phyloP scores from a whole-genome alignment of 2,797 vertebrate species.

The Characodon lateralis region DNA sequence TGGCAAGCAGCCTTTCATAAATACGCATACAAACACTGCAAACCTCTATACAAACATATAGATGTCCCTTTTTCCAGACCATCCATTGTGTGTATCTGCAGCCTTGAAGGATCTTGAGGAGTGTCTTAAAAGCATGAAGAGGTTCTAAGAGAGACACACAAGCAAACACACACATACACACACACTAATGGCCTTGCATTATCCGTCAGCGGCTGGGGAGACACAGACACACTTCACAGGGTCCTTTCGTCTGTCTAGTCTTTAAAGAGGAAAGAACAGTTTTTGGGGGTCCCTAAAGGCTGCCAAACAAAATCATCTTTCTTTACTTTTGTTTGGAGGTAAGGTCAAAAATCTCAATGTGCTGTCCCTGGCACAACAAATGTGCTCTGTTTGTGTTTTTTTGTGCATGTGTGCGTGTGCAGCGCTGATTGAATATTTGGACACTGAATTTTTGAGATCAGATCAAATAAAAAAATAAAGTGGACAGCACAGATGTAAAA shows the following conservation, averaged over 20 bases:
- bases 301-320: constrained; percentile 20
- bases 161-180: constrained; percentile 60
- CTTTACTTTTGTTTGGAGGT: constrained; percentile 26
- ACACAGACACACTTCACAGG: constrained; percentile 48
- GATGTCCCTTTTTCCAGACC: constrained; percentile 45
- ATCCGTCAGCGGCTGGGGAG: constrained; percentile 45
- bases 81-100: constrained; percentile 70
- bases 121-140: constrained; percentile 83
- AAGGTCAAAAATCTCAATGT: constrained; percentile 31
- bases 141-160: constrained; percentile 70
- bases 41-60: constrained; percentile 36
- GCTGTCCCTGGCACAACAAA: constrained; percentile 3
- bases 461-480: constrained; percentile 18
- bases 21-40: constrained; percentile 57
- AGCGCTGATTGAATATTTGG: background rate
- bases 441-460: constrained; percentile 8
- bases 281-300: constrained; percentile 24
- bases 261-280: constrained; percentile 64
- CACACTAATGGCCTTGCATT: constrained; percentile 77
- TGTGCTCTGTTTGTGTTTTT: constrained; percentile 8
- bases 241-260: constrained; percentile 48
- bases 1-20: constrained; percentile 68
- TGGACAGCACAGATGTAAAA: constrained; percentile 2
- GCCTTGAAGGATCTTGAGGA: constrained; percentile 82
- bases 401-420: background rate